Evolutionary conservation across 2,888 invertebrate genomes (phyloP), one percentile per base, ranked within the genome.

Genomic region (Coecobrya sp.): DNA sequence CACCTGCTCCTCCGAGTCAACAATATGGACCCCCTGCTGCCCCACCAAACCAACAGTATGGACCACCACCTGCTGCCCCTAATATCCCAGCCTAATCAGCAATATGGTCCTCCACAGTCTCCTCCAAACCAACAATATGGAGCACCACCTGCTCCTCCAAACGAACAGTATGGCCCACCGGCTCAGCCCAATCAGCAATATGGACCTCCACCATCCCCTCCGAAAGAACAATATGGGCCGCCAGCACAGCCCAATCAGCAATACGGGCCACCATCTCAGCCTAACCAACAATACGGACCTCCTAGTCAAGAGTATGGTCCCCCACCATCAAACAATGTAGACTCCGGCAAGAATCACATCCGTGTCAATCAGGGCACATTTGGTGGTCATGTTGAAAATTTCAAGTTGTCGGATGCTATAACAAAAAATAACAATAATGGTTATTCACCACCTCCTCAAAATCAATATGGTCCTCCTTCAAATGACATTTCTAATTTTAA

Each of bases 381-480:
- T 73, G 89, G 89, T 11, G 89, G 89, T 3, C 82, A 84, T 22
- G n/a, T 89, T 68, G 55, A 89, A 84, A 89, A 89, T 25, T 68
- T 68, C 30, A 65, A 87, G 36, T 13, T 55, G 13, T 86, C 86
- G 0, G 86, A 86, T 16, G 84, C 84, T 65, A 11, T 82, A 8
- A 84, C 30, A 22, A 62, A 36, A 16, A 30, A 65, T 22, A 65
- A 45, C 59, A 27, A 27, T 10, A 55, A 30, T n/a, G n/a, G 30
- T 22, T 25, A 25, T 25, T 16, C 79, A 3, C 52, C 52, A 0
- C 62, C 62, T n/a, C 36, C 30, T 4, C 22, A 22, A n/a, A 11
- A 25, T 3, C 84, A 65, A 30, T 84, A 84, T 65, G 81, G 59
- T 10, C 30, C 81, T 11, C 4, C n/a, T 13, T 11, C 19, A 1